Evolutionary conservation across 2,113 vertebrate species (phyloP), one percentile per base, ranked within the genome.

Genomic region (Octodon degus): DNA sequence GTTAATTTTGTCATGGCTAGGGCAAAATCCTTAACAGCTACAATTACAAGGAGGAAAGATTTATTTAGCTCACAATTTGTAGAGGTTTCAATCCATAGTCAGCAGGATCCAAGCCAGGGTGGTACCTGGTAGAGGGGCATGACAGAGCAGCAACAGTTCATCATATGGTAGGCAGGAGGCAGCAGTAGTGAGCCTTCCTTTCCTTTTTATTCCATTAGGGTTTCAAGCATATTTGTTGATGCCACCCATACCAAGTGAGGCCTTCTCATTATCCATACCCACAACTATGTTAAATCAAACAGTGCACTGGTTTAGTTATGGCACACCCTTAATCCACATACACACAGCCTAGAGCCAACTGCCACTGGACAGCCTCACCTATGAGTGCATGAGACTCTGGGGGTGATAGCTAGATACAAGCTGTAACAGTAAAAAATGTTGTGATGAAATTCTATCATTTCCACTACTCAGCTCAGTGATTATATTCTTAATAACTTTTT

Each of bases 401-500:
- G 19, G 22, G 37, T 22, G 72, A 40, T 10, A 74, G 24, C n/a
- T 74, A 40, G 16, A 70, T 20, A 70, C 16, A 70, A 70, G 17
- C 30, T 12, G 55, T 43, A 90, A 89, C 37, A 79, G 79, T 2
- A 93, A 70, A 85, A 11, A 68, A 94, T 5, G 68, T 24, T 85
- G 25, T 55, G 65, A 91, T 55, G 50, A 91, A 91, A 25, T 93
- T 86, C 65, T 74, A 77, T 40, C 60, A 53, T 93, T 91, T 55
- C 70, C 53, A 93, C 88, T 89, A 89, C 58, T 88, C 37, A 63
- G n/a, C 63, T 93, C 43, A 65, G 60, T 81, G 68, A 95, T 82
- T 93, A 86, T 60, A 89, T 72, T 77, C 32, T 80, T 77, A 63
- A 91, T 68, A 24, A 72, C 47, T 83, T 77, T 95, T 94, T 77